Percentiles rank a stretch among this genome's conserved stretches.
These are phyloP conservation scores for Metacarcinus magister DNA, from an alignment of 2,888 invertebrate species.

Conservation along the genomic window DNA sequence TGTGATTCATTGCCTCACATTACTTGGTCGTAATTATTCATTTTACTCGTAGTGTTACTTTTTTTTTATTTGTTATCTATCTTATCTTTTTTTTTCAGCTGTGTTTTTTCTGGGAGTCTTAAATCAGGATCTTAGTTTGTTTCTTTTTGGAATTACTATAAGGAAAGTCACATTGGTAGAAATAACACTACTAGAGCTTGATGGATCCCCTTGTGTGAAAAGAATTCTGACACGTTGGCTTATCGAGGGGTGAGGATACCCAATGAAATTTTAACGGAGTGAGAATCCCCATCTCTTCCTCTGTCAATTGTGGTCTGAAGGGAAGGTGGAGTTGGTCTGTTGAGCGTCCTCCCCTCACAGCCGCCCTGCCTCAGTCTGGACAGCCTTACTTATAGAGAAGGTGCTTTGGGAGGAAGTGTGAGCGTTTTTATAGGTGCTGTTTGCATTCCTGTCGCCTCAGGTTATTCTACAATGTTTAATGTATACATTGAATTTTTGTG, in stretches of 20 bases:
- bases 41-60: background rate
- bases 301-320: no score
- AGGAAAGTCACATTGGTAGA: no score
- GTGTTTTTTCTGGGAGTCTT: background rate
- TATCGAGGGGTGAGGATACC: no score
- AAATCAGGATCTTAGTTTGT: background rate
- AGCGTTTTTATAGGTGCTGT: background rate
- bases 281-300: no score
- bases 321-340: no score
- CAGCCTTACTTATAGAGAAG: no score
- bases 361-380: background rate
- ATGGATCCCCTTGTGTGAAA: no score
- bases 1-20: background rate
- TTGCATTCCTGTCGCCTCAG: background rate
- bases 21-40: background rate
- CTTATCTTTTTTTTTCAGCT: background rate
- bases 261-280: no score
- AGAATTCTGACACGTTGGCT: no score
- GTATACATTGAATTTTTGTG: background rate
- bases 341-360: background rate
- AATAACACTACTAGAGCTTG: no score
- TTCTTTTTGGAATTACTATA: background rate
- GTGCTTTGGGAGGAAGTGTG: background rate
- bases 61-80: background rate
- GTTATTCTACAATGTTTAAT: background rate